Conservation (phyloP, 1,140 invertebrate genomes). For the Hycleus cichorii region DNA sequence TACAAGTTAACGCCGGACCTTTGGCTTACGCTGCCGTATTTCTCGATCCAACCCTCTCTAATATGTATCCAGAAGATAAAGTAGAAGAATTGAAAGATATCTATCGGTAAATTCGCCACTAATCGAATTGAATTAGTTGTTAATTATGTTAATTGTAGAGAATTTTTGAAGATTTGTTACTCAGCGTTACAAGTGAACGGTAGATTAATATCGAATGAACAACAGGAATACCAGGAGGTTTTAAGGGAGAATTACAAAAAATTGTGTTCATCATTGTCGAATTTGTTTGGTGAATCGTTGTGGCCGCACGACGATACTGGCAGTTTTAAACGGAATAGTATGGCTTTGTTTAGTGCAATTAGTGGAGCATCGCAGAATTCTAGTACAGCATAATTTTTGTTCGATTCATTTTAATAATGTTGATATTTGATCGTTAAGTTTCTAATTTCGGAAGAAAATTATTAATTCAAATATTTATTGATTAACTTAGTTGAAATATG, state of each 20-base stretch:
- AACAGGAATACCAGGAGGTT: constrained; percentile 82
- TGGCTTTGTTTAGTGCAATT: constrained; percentile 60
- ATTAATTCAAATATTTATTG: background rate
- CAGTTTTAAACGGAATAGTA: constrained; percentile 55
- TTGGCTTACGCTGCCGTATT: constrained; percentile 88
- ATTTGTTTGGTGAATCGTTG: constrained; percentile 59
- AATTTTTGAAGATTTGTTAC: constrained; percentile 82
- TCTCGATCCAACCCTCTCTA: constrained; percentile 60
- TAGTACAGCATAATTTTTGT: constrained; percentile 48
- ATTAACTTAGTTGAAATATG: background rate
- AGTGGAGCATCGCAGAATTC: constrained; percentile 59
- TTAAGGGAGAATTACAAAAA: constrained; percentile 80
- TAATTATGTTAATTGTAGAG: constrained; percentile 49
- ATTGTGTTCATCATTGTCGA: constrained; percentile 67
- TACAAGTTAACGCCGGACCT: constrained; percentile 93
- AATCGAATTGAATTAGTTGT: background rate
- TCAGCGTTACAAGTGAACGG: constrained; percentile 81
- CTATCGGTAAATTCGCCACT: constrained; percentile 59
- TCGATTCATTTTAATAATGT: background rate
- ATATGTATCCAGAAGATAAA: constrained; percentile 70
- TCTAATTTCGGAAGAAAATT: background rate
- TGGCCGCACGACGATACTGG: constrained; percentile 58
- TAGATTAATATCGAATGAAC: constrained; percentile 75
- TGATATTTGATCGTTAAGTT: background rate
- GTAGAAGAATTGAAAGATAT: constrained; percentile 78